phyloP scores from a whole-genome alignment of 2,888 invertebrate genomes.

The Cheilosia impressa region DNA sequence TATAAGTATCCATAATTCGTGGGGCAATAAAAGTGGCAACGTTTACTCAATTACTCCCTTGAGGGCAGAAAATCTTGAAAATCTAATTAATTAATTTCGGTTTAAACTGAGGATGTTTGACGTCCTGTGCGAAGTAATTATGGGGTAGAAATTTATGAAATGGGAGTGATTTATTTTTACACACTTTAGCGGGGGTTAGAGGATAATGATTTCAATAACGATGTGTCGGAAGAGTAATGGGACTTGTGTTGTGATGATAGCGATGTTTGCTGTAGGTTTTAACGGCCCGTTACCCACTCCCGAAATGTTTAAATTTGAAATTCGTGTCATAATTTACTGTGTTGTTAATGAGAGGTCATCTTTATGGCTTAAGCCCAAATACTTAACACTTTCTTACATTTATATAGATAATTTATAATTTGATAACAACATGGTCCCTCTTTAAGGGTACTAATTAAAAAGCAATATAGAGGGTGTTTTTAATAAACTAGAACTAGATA shows the following conservation, averaged over 20 bases:
- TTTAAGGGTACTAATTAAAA: too few species aligned
- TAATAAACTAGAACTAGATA: too few species aligned
- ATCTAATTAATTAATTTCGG: not conserved
- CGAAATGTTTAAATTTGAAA: not conserved
- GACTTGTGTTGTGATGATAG: not conserved
- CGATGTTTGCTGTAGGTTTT: not conserved
- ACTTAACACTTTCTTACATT: not conserved
- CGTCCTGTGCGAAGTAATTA: not conserved
- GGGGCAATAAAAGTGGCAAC: not conserved
- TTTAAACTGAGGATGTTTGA: not conserved
- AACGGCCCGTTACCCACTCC: not conserved
- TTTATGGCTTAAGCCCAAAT: not conserved
- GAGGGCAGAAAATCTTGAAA: not conserved
- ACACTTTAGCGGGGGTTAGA: not conserved
- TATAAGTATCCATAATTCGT: not conserved
- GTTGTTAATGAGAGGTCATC: not conserved
- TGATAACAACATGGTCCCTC: too few species aligned
- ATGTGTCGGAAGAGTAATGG: not conserved
- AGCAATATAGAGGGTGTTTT: too few species aligned
- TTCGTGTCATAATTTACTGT: not conserved
- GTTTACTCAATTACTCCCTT: not conserved
- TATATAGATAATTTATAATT: not conserved
- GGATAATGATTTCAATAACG: not conserved
- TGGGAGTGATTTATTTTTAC: not conserved
- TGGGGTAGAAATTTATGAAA: not conserved